Base-by-base conservation (phyloP, 2,797 vertebrate genomes). In the Pseudochaenichthys georgianus region DNA sequence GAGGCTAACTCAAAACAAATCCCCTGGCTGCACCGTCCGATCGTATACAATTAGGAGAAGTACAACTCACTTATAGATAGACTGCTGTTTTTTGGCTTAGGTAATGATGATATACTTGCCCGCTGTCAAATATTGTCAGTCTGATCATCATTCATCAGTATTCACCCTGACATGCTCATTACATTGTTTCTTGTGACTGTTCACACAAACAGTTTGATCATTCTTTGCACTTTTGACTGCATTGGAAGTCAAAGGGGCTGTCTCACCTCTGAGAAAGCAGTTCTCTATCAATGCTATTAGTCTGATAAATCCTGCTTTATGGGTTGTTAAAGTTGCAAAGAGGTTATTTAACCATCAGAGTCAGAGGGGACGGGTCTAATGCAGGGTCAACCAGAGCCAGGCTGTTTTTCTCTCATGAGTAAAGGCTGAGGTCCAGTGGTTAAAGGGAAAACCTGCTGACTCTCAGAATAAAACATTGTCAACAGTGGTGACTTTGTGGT, bases 1-100 rank as follows among this genome's bases (percentile, higher is more conserved):
- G 82, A 82, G 55, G 53, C 75, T 77, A 80, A 90, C 79, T 88
- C 77, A 89, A 91, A 92, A 92, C 88, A 90, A 90, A 88, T 83
- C 82, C 77, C 78, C 85, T 16, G 51, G 62, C 88, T 75, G 78
- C 74, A 54, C 60, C 12, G 76, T 70, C 67, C 73, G 52, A 77
- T 92, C 83, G 17, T 58, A 66, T 65, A 82, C 79, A 86, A 89
- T 93, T 92, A 87, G 69, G 64, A 80, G 83, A 80, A 69, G 69
- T 72, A 81, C 69, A 85, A 83, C 81, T 89, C 81, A 87, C 73
- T 81, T 79, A 80, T 62, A 68, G 79, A 78, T 69, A 75, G 46
- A 52, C 66, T 53, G 59, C 51, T 80, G 57, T 87, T 82, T 57
- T 80, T 84, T 78, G 71, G 71, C 51, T 76, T 60, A 63, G 80